Conservation (phyloP, 1,140 invertebrate genomes). For the Drosophila neocordata region DNA sequence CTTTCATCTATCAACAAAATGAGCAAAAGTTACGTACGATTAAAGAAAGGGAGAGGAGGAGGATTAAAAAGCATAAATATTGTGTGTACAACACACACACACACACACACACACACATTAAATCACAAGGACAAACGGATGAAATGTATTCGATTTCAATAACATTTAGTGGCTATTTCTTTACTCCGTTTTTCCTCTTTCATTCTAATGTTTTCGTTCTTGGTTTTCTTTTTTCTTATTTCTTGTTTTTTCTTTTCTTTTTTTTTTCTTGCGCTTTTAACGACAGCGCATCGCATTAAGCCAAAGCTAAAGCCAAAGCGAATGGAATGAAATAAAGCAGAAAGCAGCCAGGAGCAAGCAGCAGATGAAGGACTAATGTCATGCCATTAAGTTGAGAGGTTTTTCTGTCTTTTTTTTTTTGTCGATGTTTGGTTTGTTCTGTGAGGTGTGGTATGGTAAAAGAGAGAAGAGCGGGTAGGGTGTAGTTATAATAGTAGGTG, state of each 20-base stretch:
- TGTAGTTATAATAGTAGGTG: not conserved
- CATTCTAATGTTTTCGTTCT: constrained; percentile 34
- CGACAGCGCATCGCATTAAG: constrained; percentile 57
- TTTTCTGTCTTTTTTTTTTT: not conserved
- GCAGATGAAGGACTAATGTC: constrained; percentile 55
- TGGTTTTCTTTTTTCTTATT: not conserved
- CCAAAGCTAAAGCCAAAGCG: constrained; percentile 24
- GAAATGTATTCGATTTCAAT: constrained; percentile 71
- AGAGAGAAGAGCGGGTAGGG: not conserved
- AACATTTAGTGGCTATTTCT: constrained; percentile 76
- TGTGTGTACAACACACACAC: not conserved
- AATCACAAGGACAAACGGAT: constrained; percentile 8
- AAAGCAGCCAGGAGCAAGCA: not conserved
- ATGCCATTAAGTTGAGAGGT: constrained; percentile 48
- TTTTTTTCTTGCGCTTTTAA: constrained; percentile 49
- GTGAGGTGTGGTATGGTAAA: not conserved
- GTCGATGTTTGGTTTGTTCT: not conserved
- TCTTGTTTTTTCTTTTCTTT: not conserved
- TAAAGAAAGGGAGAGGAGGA: no score
- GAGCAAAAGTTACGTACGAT: constrained; percentile 26
- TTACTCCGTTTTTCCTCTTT: constrained; percentile 6
- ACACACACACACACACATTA: not conserved
- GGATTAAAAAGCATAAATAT: constrained; percentile 62
- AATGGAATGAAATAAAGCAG: constrained; percentile 3
- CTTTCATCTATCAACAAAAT: not conserved